Base-by-base conservation (phyloP, 2,113 vertebrate species). In the Mirza zaza region DNA sequence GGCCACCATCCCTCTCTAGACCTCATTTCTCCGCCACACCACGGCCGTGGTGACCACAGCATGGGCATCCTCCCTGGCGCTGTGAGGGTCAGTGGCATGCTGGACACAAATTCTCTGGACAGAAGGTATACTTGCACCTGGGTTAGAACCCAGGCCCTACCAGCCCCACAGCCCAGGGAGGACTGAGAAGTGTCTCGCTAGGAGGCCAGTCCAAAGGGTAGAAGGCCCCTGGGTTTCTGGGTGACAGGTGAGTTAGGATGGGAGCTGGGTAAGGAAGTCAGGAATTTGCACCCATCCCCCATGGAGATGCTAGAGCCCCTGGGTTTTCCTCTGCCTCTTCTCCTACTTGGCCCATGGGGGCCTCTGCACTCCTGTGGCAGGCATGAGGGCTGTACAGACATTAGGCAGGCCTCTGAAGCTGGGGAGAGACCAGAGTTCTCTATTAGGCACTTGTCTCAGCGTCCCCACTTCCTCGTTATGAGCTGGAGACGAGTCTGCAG, bases 31-130 rank as follows among this genome's bases (percentile, higher is more conserved):
- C 55, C 57, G 50, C 18, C 39, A 27, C 3, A 23, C 21, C 13
- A 5, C 0, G 11, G 20, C 8, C 39, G 0, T 27, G 5, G 42
- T 5, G 13, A 73, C 25, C 14, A 7, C 0, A 3, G 21, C 63
- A 32, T 6, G 48, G 45, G 13, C 75, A 8, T 21, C 2, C 27
- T 52, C 45, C 27, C 39, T 15, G 45, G 50, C 23, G 1, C 45
- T 63, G 15, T 5, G 11, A 85, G 48, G 29, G 57, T 61, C 32
- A 12, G 15, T 42, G 73, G n/a, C 17, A 3, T 52, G 5, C 23
- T 55, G 1, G 45, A 76, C 34, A 83, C 14, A 75, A 20, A 70
- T 39, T 23, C n/a, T 32, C 29, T 2, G 4, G 17, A 15, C 11
- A 4, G 1, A 20, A 12, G 17, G 1, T 12, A n/a, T 0, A 32